These are phyloP conservation scores for Leucophenga maculata DNA, from an alignment of 2,888 invertebrate genomes.

Conservation along the genomic window DNA sequence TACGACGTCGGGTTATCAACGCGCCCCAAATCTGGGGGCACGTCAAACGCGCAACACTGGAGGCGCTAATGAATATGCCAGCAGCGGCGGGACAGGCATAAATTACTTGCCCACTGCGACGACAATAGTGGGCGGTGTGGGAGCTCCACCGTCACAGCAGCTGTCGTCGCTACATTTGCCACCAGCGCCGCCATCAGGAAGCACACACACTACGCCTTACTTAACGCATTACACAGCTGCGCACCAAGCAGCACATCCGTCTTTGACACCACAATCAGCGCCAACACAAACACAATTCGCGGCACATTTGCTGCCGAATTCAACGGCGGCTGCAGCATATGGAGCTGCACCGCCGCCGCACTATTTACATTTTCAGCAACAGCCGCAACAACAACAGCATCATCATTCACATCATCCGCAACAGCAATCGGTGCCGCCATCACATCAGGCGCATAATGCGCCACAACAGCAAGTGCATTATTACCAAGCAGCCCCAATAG, in stretches of 20 bases:
- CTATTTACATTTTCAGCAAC: constrained; percentile 57
- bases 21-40: constrained; percentile 70
- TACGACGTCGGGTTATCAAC: constrained; percentile 69
- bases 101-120: constrained; percentile 46
- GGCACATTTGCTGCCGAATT: constrained; percentile 47
- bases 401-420: constrained; percentile 48
- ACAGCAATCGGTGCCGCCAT: constrained; percentile 23
- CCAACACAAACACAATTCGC: constrained; percentile 47
- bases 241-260: constrained; percentile 18
- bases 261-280: constrained; percentile 8
- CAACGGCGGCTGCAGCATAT: constrained; percentile 47
- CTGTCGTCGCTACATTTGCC: constrained; percentile 8
- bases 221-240: constrained; percentile 13
- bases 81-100: constrained; percentile 36
- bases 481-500: constrained; percentile 60
- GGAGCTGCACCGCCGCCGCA: constrained; percentile 50
- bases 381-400: constrained; percentile 47
- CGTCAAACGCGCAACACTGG: constrained; percentile 64
- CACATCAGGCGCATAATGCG: constrained; percentile 45
- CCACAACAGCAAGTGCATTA: constrained; percentile 64
- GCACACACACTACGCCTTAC: constrained; percentile 12
- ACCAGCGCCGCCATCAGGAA: neutral
- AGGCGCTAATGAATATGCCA: constrained; percentile 47
- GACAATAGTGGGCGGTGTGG: constrained; percentile 30
- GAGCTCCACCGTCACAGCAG: constrained; percentile 39